These are phyloP conservation scores for Steromphala cineraria DNA, from an alignment of 2,888 invertebrate genomes.

Conservation along the genomic window DNA sequence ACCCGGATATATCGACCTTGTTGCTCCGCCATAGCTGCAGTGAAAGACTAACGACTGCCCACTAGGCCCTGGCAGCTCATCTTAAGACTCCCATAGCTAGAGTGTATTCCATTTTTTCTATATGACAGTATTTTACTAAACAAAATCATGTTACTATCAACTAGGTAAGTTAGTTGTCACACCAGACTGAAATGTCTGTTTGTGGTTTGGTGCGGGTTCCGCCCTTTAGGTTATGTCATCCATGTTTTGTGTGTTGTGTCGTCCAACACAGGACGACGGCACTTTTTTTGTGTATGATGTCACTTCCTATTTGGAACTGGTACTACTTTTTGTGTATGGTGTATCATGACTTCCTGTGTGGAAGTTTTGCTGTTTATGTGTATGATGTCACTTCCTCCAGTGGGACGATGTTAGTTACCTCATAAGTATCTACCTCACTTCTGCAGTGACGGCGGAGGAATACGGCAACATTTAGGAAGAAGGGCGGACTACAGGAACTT, in stretches of 20 bases:
- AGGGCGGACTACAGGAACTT: not conserved
- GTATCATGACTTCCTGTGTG: slow-evolving; percentile 11
- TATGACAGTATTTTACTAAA: slow-evolving; percentile 21
- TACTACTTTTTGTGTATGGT: slow-evolving; percentile 16
- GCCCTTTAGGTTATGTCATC: too few relatives aligned
- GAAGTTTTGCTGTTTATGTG: slow-evolving; percentile 8
- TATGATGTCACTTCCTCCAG: slow-evolving; percentile 19
- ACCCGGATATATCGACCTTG: not conserved
- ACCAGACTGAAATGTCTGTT: not conserved
- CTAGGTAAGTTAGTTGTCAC: slow-evolving; percentile 2
- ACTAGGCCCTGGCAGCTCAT: not conserved
- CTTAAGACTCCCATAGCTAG: not conserved
- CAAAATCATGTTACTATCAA: slow-evolving; percentile 11
- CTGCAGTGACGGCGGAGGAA: not conserved
- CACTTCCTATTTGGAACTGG: slow-evolving; percentile 15
- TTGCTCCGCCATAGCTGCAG: not conserved
- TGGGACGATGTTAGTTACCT: slow-evolving; percentile 15
- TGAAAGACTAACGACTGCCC: not conserved
- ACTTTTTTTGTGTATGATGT: slow-evolving; percentile 7
- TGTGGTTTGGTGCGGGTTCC: not conserved
- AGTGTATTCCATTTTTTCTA: slow-evolving; percentile 20
- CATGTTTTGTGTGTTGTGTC: not conserved
- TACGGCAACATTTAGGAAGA: not conserved
- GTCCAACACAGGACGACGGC: not conserved
- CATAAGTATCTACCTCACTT: slow-evolving; percentile 18